A percentile compares a stretch with the other conserved stretches of the same genome.
phyloP scores from a whole-genome alignment of 2,888 invertebrate genomes.

The Ethmia dodecea region DNA sequence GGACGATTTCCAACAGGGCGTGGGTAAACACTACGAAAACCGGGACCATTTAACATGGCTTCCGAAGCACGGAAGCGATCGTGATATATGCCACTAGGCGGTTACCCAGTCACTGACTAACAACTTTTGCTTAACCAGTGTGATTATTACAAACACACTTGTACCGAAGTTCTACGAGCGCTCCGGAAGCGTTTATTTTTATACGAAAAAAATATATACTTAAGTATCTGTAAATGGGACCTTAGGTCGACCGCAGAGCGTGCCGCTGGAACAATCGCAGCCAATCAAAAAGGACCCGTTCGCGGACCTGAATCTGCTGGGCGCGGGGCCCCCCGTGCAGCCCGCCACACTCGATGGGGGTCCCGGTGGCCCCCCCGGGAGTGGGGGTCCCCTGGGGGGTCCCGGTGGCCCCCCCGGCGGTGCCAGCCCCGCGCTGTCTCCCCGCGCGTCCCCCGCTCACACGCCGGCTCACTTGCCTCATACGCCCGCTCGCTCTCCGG shows the following conservation, averaged over 20 bases:
- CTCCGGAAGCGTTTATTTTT: too few relatives aligned
- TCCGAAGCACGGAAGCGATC: too few relatives aligned
- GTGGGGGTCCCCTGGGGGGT: conserved; percentile 26
- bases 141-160: too few relatives aligned
- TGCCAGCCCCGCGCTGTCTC: conserved; percentile 27
- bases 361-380: conserved; percentile 9
- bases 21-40: too few relatives aligned
- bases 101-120: too few relatives aligned
- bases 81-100: too few relatives aligned
- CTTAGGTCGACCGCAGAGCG: conserved; percentile 52
- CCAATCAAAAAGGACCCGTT: conserved; percentile 82
- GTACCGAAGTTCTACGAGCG: too few relatives aligned
- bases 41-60: too few relatives aligned
- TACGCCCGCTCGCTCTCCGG: conserved; percentile 55
- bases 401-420: conserved; percentile 13
- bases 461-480: conserved; percentile 46
- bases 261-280: conserved; percentile 64
- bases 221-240: too few relatives aligned
- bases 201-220: too few relatives aligned
- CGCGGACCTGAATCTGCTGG: conserved; percentile 80
- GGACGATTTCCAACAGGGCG: too few relatives aligned
- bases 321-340: conserved; percentile 23
- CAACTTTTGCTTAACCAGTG: too few relatives aligned
- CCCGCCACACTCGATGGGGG: conserved; percentile 13
- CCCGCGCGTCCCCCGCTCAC: conserved; percentile 53